Evolutionary conservation across 1,140 invertebrate genomes (phyloP), one percentile per base, ranked within the genome.

Genomic region (Hyles vespertilio): DNA sequence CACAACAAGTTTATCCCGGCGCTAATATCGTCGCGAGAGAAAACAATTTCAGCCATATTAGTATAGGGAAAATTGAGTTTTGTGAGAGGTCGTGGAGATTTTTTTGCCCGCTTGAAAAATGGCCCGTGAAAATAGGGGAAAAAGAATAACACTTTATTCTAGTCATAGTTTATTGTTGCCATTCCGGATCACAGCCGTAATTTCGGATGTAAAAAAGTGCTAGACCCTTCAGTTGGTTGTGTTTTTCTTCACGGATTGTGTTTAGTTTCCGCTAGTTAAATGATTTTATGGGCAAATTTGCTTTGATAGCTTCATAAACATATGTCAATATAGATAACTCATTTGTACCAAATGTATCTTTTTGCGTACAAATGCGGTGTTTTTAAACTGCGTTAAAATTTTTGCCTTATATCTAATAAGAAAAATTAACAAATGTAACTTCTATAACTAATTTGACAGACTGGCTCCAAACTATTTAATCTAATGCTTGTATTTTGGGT

Each of bases 1-100:
- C 40, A 12, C 12, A 51, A 54, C 52, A 12, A 54, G 22, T 54
- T 54, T 45, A 54, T 22, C 52, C 40, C 40, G 36, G 36, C 52
- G 52, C 40, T 54, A 54, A 54, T 54, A 54, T 22, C 40, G n/a
- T 54, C 36, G 40, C 52, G 52, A 54, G 32, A 10, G 52, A 54
- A 54, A 54, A 54, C 52, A 54, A 54, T 54, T 54, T 54, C 52
- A 44, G 36, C 52, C 52, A 43, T 54, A 54, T 45, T 54, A 54
- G 32, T 32, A 8, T 34, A 8, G 43, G 36, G 52, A 36, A 54
- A 54, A 54, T 54, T 54, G 52, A 44, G 52, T 54, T 54, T 45
- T 32, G 52, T 32, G 22, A 8, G 40, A 36, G 52, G 52, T 51
- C 50, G 36, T 40, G 52, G 6, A 45, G 36, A 54, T 54, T 44